A percentile compares a stretch with the other conserved stretches of the same genome.
Evolutionary conservation across 2,113 vertebrate species (phyloP).

Genomic region (Myotis yumanensis): DNA sequence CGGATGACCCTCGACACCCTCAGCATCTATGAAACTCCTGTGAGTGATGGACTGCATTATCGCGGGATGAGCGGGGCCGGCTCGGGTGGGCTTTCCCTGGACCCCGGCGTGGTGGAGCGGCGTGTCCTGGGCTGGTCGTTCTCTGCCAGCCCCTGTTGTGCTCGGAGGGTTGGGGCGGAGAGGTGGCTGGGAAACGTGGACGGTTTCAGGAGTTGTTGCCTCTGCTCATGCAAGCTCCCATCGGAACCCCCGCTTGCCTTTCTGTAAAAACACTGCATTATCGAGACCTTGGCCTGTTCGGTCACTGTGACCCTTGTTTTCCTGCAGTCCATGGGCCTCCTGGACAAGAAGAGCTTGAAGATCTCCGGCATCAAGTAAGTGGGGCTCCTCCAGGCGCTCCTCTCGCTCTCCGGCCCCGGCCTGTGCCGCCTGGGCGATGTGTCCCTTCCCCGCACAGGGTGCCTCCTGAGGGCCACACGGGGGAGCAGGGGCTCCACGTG

Average conservation of each 20-base stretch:
- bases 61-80: no score
- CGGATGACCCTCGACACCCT: conserved; percentile 96
- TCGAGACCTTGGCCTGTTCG: accelerated
- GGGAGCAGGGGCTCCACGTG: no score
- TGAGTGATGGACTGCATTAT: conserved; percentile 82
- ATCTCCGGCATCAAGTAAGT: conserved; percentile 97
- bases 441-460: no score
- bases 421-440: no score
- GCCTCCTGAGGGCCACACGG: neutral
- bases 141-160: no score
- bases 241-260: accelerated
- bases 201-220: accelerated
- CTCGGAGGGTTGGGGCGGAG: accelerated
- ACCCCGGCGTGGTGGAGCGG: no score
- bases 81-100: no score
- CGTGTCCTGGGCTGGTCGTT: neutral
- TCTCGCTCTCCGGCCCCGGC: accelerated
- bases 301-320: neutral
- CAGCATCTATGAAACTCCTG: conserved; percentile 98
- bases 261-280: accelerated
- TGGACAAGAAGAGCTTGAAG: conserved; percentile 99
- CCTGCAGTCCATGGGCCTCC: conserved; percentile 94
- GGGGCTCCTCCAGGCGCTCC: neutral
- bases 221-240: accelerated
- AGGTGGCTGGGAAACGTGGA: accelerated